Conservation (phyloP, 2,797 vertebrate species). For the Cercopithecus hamlyni region DNA sequence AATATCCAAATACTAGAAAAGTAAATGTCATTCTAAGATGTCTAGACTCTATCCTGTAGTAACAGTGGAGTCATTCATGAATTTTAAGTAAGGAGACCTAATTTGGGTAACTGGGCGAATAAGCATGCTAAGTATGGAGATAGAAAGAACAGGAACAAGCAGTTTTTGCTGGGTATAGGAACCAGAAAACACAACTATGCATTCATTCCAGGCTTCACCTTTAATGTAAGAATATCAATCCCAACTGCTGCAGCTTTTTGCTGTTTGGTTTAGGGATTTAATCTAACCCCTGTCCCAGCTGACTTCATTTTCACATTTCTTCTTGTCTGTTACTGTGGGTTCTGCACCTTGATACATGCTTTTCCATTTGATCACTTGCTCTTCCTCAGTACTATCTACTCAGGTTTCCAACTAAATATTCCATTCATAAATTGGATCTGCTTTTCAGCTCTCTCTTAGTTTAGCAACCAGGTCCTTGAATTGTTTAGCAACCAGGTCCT, state of each 20-base stretch:
- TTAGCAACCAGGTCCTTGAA: neutral
- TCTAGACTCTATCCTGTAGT: neutral
- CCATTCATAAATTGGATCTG: neutral
- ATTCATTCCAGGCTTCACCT: neutral
- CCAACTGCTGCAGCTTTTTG: neutral
- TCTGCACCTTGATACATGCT: neutral
- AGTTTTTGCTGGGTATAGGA: neutral
- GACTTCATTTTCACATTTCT: neutral
- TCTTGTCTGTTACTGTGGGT: neutral
- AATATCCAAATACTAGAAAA: slow-evolving; percentile 14
- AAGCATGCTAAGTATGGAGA: neutral
- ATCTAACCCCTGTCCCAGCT: neutral
- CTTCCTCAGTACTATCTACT: neutral
- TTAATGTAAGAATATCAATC: neutral
- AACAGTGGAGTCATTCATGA: neutral
- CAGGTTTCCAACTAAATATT: neutral
- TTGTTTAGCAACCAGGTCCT: neutral
- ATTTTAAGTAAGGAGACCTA: neutral
- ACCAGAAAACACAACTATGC: neutral
- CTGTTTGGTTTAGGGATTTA: neutral
- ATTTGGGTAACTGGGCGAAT: neutral
- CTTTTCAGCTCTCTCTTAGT: neutral
- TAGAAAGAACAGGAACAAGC: neutral
- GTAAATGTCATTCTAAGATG: slow-evolving; percentile 11
- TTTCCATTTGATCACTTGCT: neutral